phyloP scores from a whole-genome alignment of 2,888 invertebrate species.

The Acanthopleura granulata region DNA sequence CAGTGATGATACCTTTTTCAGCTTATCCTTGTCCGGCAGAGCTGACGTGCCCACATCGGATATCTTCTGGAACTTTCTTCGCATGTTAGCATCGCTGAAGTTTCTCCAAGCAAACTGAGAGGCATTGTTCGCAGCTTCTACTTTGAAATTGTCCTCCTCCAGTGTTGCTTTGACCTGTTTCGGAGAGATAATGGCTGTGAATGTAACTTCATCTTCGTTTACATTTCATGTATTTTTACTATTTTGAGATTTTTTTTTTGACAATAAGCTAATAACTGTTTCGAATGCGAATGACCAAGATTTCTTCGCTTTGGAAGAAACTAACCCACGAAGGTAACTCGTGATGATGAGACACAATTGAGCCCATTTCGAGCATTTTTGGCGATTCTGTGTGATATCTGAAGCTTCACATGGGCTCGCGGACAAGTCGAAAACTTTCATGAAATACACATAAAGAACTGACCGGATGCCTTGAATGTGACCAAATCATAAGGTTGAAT shows the following conservation, averaged over 20 bases:
- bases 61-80: constrained; percentile 81
- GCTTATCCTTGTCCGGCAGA: constrained; percentile 71
- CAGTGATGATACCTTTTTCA: background rate
- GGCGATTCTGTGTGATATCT: too few species aligned
- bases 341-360: too few species aligned
- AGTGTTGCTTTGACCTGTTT: constrained; percentile 37
- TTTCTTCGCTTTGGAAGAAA: too few species aligned
- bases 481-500: too few species aligned
- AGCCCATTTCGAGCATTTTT: too few species aligned
- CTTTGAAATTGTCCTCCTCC: constrained; percentile 74
- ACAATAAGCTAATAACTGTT: too few species aligned
- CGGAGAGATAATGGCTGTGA: background rate
- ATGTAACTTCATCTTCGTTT: background rate
- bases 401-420: too few species aligned
- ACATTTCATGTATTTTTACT: background rate
- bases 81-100: constrained; percentile 78
- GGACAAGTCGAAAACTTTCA: too few species aligned
- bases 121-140: constrained; percentile 82
- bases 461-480: too few species aligned
- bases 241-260: background rate
- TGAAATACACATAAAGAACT: too few species aligned
- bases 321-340: too few species aligned
- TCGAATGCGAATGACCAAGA: too few species aligned
- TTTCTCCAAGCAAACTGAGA: constrained; percentile 81
- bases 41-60: constrained; percentile 80